Conservation (phyloP, 2,113 vertebrate species). For the Silurus glanis region DNA sequence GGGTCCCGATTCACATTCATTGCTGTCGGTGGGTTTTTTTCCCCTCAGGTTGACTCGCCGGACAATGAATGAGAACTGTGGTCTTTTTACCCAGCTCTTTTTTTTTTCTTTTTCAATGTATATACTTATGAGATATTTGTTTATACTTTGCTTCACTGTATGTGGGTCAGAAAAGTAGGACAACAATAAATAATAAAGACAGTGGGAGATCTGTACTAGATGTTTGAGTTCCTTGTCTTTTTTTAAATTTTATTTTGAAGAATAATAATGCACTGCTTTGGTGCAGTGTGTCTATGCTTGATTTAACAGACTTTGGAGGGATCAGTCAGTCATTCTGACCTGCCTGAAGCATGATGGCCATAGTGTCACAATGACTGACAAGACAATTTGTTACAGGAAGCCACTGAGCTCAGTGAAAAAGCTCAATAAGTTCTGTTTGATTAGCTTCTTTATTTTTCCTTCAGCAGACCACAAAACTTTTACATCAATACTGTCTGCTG, state of each 20-base stretch:
- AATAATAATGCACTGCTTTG: not conserved
- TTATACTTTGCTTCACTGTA: slow-evolving; percentile 16
- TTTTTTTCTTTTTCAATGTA: not conserved
- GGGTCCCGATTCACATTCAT: slow-evolving; percentile 75
- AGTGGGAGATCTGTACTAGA: not conserved
- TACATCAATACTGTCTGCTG: not conserved
- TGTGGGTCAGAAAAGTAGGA: not conserved
- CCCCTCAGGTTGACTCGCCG: slow-evolving; percentile 62
- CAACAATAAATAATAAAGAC: slow-evolving; percentile 21
- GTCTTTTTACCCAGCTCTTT: slow-evolving; percentile 36
- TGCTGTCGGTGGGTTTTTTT: slow-evolving; percentile 78
- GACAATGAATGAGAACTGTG: slow-evolving; percentile 71
- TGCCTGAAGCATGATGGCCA: slow-evolving; percentile 39
- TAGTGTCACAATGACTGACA: slow-evolving; percentile 33
- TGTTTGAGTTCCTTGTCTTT: slow-evolving; percentile 2
- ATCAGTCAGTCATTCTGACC: slow-evolving; percentile 19
- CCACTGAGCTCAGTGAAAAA: not conserved
- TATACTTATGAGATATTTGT: not conserved
- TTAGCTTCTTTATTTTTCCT: not conserved
- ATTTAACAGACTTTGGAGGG: slow-evolving; percentile 27
- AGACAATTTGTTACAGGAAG: not conserved
- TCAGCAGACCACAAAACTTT: not conserved
- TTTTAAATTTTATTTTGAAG: not conserved
- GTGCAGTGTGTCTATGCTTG: not conserved
- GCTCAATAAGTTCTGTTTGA: not conserved